Evolutionary conservation across 2,888 invertebrate species (phyloP).

Genomic region (Hymenopus coronatus): DNA sequence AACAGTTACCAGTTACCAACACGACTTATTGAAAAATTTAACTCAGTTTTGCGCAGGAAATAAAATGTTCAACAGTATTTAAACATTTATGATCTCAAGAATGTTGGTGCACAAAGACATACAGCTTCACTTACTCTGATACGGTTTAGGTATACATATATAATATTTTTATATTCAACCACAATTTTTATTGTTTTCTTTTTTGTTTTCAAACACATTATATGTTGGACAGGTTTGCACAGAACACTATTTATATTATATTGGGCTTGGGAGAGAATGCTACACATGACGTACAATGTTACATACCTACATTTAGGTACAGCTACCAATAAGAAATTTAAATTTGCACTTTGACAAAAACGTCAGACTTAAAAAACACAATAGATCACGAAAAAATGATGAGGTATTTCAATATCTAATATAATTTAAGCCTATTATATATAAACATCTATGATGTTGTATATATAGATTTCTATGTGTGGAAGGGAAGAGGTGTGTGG

Average conservation of each 20-base stretch:
- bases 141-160: not conserved
- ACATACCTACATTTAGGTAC: conserved; percentile 20
- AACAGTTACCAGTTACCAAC: no score
- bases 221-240: conserved; percentile 32
- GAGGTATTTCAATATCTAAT: conserved; percentile 28
- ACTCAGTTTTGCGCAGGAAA: no score
- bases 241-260: conserved; percentile 29
- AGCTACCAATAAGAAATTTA: conserved; percentile 25
- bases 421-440: conserved; percentile 20
- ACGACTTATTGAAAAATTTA: no score
- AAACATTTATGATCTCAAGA: no score
- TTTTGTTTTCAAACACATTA: conserved; percentile 50
- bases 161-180: conserved; percentile 47
- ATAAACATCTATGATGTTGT: conserved; percentile 20
- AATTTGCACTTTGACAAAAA: conserved; percentile 22
- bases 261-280: conserved; percentile 19
- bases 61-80: no score
- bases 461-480: conserved; percentile 14
- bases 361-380: conserved; percentile 13
- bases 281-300: not conserved
- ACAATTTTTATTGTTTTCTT: conserved; percentile 44
- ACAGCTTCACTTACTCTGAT: not conserved
- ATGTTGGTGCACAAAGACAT: not conserved
- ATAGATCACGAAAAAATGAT: conserved; percentile 19
- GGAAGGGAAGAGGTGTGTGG: not conserved